phyloP scores from a whole-genome alignment of 2,113 vertebrate species.

The Microtus oregoni region DNA sequence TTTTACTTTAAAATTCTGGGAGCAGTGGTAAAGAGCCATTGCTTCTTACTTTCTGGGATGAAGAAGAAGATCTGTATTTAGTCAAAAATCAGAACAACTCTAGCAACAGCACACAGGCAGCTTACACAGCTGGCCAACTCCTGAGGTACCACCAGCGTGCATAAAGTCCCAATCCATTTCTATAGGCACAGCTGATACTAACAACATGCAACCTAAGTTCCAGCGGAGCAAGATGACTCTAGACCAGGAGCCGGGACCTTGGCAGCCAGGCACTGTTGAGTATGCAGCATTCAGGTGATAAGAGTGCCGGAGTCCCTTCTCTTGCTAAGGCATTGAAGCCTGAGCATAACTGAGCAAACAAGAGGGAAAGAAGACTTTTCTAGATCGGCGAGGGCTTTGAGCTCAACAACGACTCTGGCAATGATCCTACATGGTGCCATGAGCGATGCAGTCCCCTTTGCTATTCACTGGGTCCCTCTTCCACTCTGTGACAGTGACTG shows the following conservation, averaged over 20 bases:
- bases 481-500: neutral
- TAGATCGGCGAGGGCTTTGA: neutral
- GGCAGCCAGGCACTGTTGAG: neutral
- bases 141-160: slow-evolving; percentile 63
- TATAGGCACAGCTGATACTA: slow-evolving; percentile 37
- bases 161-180: neutral
- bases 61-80: slow-evolving; percentile 1
- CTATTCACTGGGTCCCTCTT: neutral
- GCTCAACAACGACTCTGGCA: neutral
- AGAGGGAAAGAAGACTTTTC: slow-evolving; percentile 19
- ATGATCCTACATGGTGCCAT: neutral
- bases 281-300: neutral
- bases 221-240: neutral
- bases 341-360: slow-evolving; percentile 5
- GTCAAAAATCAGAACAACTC: slow-evolving; percentile 58
- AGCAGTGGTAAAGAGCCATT: slow-evolving; percentile 8
- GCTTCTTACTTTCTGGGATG: slow-evolving; percentile 36
- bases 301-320: neutral
- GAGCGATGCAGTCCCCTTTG: neutral
- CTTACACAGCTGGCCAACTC: slow-evolving; percentile 39
- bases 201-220: slow-evolving; percentile 26
- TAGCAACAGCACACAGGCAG: slow-evolving; percentile 55
- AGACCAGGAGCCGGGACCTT: neutral
- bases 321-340: neutral
- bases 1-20: slow-evolving; percentile 54